A percentile compares a stretch with the other conserved stretches of the same genome.
These are phyloP conservation scores for Ceratotherium simum DNA, from an alignment of 2,113 vertebrate genomes.

Conservation along the genomic window DNA sequence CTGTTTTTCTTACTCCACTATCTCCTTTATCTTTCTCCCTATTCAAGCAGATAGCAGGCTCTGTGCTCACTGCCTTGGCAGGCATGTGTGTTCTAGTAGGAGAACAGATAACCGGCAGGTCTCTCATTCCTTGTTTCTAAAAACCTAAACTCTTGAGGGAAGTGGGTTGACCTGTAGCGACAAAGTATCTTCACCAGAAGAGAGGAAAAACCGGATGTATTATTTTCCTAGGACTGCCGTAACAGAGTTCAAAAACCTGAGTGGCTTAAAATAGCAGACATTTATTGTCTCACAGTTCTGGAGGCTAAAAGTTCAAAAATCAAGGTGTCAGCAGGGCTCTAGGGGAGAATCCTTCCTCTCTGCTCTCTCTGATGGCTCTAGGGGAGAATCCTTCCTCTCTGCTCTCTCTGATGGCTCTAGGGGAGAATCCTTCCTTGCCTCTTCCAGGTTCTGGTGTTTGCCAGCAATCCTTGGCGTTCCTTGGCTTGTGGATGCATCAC, in stretches of 20 bases:
- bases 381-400: not conserved
- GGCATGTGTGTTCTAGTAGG: not conserved
- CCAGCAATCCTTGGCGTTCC: not conserved
- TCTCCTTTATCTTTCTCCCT: not conserved
- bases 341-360: not conserved
- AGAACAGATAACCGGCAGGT: not conserved
- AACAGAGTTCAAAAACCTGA: not conserved
- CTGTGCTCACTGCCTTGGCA: not conserved
- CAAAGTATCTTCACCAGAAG: not conserved
- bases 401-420: not conserved
- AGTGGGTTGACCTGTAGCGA: not conserved
- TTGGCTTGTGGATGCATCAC: not conserved
- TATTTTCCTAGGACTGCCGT: not conserved
- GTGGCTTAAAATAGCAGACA: not conserved
- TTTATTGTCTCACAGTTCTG: not conserved
- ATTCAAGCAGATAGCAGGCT: not conserved
- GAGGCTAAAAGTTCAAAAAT: not conserved
- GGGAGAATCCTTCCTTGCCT: not conserved
- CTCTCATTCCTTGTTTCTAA: constrained; percentile 7
- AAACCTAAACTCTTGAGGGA: not conserved
- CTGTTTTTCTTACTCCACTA: not conserved
- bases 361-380: not conserved
- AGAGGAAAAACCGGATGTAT: not conserved
- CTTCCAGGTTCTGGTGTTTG: not conserved
- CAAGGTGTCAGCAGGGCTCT: not conserved